Evolutionary conservation across 2,113 vertebrate species (phyloP).

Genomic region (Holacanthus passer): DNA sequence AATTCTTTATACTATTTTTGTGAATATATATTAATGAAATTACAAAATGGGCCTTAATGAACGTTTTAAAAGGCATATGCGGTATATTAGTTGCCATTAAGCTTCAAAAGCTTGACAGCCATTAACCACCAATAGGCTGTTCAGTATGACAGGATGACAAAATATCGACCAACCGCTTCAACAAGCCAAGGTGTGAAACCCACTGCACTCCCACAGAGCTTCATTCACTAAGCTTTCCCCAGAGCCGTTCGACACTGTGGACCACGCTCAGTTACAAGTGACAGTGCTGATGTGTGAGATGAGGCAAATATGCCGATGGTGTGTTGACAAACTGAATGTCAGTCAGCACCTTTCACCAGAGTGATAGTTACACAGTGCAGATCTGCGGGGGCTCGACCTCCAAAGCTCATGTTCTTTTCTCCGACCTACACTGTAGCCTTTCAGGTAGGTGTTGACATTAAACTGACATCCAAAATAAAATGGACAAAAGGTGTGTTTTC

Average conservation of each 20-base stretch:
- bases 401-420: conserved; percentile 2
- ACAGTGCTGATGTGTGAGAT: background rate
- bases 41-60: background rate
- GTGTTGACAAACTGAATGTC: conserved; percentile 17
- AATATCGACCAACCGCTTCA: background rate
- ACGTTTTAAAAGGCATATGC: background rate
- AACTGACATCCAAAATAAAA: background rate
- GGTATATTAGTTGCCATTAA: background rate
- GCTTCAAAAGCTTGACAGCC: background rate
- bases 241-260: conserved; percentile 24
- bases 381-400: background rate
- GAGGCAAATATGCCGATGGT: background rate
- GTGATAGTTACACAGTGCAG: conserved; percentile 3
- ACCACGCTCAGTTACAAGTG: background rate
- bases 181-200: background rate
- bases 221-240: background rate
- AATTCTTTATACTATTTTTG: background rate
- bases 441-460: background rate
- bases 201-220: background rate
- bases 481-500: background rate
- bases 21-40: background rate
- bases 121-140: background rate
- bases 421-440: background rate
- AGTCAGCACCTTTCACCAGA: background rate
- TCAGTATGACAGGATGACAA: background rate